A percentile compares a stretch with the other conserved stretches of the same genome.
Conservation (phyloP, 2,113 vertebrate genomes). For the Gadus chalcogrammus region DNA sequence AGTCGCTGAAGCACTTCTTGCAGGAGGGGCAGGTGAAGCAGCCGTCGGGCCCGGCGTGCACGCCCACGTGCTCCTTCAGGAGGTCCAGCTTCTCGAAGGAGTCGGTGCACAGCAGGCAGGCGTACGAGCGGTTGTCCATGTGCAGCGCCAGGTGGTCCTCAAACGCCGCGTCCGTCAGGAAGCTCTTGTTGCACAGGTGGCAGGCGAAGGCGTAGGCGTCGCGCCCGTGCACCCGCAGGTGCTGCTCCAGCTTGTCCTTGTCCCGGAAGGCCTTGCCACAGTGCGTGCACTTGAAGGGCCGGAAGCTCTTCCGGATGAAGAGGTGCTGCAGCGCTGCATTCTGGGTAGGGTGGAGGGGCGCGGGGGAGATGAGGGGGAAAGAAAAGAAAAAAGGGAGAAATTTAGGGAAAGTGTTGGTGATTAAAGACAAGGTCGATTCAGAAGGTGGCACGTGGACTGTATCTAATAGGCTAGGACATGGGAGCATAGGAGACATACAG, state of each 20-base stretch:
- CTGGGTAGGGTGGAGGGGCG: conserved; percentile 60
- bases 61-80: conserved; percentile 88
- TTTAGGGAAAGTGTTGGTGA: too few species aligned
- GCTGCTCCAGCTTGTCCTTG: conserved; percentile 95
- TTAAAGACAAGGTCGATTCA: too few species aligned
- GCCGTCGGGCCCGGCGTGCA: conserved; percentile 82
- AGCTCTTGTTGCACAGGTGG: conserved; percentile 93
- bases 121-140: conserved; percentile 89
- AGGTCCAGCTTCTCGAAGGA: conserved; percentile 91
- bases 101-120: conserved; percentile 89
- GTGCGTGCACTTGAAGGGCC: conserved; percentile 93
- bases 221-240: conserved; percentile 88
- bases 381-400: too few species aligned
- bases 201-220: conserved; percentile 89
- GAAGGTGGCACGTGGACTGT: too few species aligned
- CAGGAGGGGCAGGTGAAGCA: conserved; percentile 92
- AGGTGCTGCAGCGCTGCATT: conserved; percentile 96
- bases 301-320: conserved; percentile 94
- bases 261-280: conserved; percentile 96
- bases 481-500: too few species aligned
- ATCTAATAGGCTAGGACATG: too few species aligned
- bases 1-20: conserved; percentile 93
- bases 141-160: conserved; percentile 94
- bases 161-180: conserved; percentile 81
- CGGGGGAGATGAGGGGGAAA: neutral